These are phyloP conservation scores for Pammene fasciana DNA, from an alignment of 2,888 invertebrate genomes.

Conservation along the genomic window DNA sequence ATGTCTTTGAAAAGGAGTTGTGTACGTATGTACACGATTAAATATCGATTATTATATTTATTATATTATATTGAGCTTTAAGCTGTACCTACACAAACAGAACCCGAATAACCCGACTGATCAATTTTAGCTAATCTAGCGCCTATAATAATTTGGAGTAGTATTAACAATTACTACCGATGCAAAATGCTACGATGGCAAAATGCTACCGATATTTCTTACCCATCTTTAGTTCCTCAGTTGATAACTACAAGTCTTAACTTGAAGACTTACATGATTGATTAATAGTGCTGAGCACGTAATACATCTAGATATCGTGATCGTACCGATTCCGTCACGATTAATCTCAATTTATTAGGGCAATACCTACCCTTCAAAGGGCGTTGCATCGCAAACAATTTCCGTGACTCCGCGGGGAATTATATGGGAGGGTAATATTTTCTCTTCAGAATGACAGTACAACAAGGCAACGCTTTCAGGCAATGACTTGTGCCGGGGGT, in stretches of 20 bases:
- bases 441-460: conserved; percentile 61
- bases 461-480: conserved; percentile 80
- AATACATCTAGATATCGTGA: conserved; percentile 37
- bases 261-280: conserved; percentile 24
- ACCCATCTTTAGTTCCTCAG: background rate
- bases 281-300: conserved; percentile 17
- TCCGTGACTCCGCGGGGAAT: conserved; percentile 67
- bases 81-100: too few species aligned
- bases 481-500: conserved; percentile 67
- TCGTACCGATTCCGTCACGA: conserved; percentile 45
- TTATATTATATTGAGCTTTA: too few species aligned
- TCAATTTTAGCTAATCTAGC: too few species aligned
- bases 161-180: too few species aligned
- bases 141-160: too few species aligned
- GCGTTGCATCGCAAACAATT: conserved; percentile 49
- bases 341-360: conserved; percentile 62
- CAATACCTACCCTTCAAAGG: conserved; percentile 43
- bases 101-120: too few species aligned
- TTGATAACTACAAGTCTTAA: background rate
- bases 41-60: too few species aligned
- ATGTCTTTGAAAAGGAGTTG: too few species aligned
- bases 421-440: conserved; percentile 73
- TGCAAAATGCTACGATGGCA: too few species aligned
- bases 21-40: too few species aligned
- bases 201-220: too few species aligned